Base-by-base conservation (phyloP, 2,888 invertebrate genomes). In the Drosophila monieri region DNA sequence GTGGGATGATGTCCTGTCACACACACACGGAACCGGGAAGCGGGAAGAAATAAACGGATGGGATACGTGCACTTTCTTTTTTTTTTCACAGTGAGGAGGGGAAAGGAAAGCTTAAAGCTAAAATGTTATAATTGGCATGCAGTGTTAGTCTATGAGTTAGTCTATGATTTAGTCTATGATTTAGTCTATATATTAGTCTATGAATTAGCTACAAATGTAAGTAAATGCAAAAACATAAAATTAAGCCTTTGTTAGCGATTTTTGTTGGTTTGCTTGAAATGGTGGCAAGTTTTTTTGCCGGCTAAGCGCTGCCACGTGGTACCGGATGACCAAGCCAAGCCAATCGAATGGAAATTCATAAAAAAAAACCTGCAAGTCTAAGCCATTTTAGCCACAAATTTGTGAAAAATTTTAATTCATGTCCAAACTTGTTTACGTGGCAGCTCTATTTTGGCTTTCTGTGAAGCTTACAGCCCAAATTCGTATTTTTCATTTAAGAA, bases 41-140 rank as follows among this genome's bases (percentile, higher is more conserved):
- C 39, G 15, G 18, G 8, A 39, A 8, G 35, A 12, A n/a, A 35
- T 4, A 6, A 35, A n/a, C n/a, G 35, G 6, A 12, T 4, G 30
- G 30, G 1, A 35, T n/a, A 32, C 64, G 64, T 62, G 64, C 62
- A 62, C 62, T 44, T 62, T 43, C 18, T 41, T n/a, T 12, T 37
- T 12, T 37, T 48, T 21, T 23, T 35, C 59, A 25, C 15, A 14
- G 10, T 6, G 25, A 14, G 14, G 46, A n/a, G n/a, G n/a, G n/a
- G n/a, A 25, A 25, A 25, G 6, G 21, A 43, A 37, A 47, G 32
- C 15, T 47, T 18, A 15, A 47, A 49, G 35, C 64, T 64, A 37
- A 25, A 12, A 2, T 27, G 15, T 27, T 41, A 21, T 44, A 18
- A 18, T 18, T 41, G 15, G 37, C 60, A 60, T 47, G 60, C 60